Evolutionary conservation across 2,113 vertebrate species (phyloP).

Genomic region (Numenius arquata): DNA sequence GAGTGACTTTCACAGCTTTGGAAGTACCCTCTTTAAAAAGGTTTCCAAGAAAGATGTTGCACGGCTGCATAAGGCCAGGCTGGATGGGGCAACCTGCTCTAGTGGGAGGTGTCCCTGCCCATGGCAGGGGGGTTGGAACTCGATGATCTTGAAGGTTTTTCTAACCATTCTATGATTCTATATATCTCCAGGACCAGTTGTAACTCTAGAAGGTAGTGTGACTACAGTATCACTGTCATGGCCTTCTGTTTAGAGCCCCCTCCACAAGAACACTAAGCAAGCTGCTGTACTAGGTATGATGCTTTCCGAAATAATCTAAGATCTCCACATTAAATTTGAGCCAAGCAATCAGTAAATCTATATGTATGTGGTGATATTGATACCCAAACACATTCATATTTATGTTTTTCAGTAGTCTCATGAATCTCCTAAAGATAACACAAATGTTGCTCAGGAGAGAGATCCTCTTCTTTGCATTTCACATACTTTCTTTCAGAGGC

Average conservation of each 20-base stretch:
- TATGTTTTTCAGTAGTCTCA: background rate
- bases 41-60: background rate
- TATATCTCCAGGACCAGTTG: background rate
- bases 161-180: too few species aligned
- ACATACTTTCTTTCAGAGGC: background rate
- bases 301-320: background rate
- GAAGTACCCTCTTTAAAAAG: background rate
- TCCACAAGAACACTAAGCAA: background rate
- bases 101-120: too few species aligned
- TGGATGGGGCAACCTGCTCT: too few species aligned
- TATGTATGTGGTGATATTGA: background rate
- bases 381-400: background rate
- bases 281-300: background rate
- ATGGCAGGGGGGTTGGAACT: too few species aligned
- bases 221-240: too few species aligned
- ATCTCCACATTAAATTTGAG: background rate
- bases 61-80: too few species aligned
- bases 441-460: background rate
- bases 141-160: too few species aligned
- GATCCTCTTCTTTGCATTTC: conserved; percentile 15
- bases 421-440: background rate
- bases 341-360: background rate
- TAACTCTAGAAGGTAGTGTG: background rate
- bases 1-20: background rate
- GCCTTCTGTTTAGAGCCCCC: background rate